Base-by-base conservation (phyloP, 2,888 invertebrate genomes). In the Pandemis heparana region DNA sequence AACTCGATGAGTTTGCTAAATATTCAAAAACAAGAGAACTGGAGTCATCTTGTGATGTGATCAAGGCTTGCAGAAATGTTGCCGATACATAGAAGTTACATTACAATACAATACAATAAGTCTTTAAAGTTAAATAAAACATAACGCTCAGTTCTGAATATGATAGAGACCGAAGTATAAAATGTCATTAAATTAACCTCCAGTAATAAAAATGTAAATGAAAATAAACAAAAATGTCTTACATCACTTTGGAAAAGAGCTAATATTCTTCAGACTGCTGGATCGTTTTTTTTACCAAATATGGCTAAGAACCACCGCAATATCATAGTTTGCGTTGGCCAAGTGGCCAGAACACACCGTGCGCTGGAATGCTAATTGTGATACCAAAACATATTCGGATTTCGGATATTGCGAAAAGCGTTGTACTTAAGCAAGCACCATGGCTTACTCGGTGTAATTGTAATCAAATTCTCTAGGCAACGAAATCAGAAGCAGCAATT, bases 401-500 rank as follows among this genome's bases (percentile, higher is more conserved):
- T 14, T 59, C 12, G 38, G 56, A 39, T 59, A 43, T 67, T 56
- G 53, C 65, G 56, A 23, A 59, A 32, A 56, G 12, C 10, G 39
- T 10, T 23, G 14, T 32, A 32, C 23, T 32, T 32, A 48, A 39
- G 38, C 46, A 48, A 71, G 46, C 51, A 66, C 71, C 60, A 66
- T 65, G 65, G 64, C 32, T 61, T 56, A 16, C 60, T 41, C 18
- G 10, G 18, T 60, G n/a, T 39, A 62, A 41, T 71, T 60, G n/a
- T 39, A 62, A 41, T 71, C 59, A 51, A 53, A 62, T 62, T 56
- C 63, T 67, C 62, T 48, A 32, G 53, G 63, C 51, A 71, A 59
- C 63, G 63, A 68, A 73, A 73, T 73, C 18, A 48, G 53, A 66
- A 67, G 46, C 62, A 62, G 38, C 63, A 56, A 39, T 64, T 67